These are phyloP conservation scores for Pseudomyrmex dendroicus DNA, from an alignment of 1,140 invertebrate genomes.

Conservation along the genomic window DNA sequence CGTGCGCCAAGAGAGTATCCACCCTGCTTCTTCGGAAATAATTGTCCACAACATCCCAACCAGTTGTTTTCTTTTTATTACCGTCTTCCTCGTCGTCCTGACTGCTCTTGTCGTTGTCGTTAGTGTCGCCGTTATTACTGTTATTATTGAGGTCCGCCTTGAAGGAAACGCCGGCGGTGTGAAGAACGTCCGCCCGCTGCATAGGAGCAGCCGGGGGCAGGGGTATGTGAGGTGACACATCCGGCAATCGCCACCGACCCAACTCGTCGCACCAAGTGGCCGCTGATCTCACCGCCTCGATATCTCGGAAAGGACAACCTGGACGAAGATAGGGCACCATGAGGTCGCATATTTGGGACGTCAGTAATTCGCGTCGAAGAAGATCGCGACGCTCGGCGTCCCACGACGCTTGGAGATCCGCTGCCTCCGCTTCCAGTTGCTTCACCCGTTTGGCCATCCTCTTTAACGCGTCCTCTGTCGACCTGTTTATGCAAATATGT, in stretches of 20 bases:
- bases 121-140: conserved; percentile 66
- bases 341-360: conserved; percentile 82
- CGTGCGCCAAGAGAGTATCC: conserved; percentile 79
- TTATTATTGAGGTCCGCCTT: conserved; percentile 82
- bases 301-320: conserved; percentile 83
- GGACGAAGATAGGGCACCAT: conserved; percentile 84
- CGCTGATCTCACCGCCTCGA: conserved; percentile 76
- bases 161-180: conserved; percentile 43
- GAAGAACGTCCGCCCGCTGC: conserved; percentile 36
- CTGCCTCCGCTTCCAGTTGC: conserved; percentile 82
- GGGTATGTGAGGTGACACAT: conserved; percentile 76
- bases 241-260: conserved; percentile 82
- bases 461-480: conserved; percentile 83
- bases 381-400: conserved; percentile 83
- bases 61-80: conserved; percentile 40
- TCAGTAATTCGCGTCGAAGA: conserved; percentile 81
- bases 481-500: conserved; percentile 59
- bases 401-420: conserved; percentile 83
- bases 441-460: conserved; percentile 81
- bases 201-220: conserved; percentile 77
- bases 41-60: conserved; percentile 77
- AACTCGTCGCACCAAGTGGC: conserved; percentile 84
- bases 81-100: conserved; percentile 59
- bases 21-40: conserved; percentile 83
- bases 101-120: conserved; percentile 63